Evolutionary conservation across 1,140 invertebrate species (phyloP).

Genomic region (Diachasmimorpha longicaudata): DNA sequence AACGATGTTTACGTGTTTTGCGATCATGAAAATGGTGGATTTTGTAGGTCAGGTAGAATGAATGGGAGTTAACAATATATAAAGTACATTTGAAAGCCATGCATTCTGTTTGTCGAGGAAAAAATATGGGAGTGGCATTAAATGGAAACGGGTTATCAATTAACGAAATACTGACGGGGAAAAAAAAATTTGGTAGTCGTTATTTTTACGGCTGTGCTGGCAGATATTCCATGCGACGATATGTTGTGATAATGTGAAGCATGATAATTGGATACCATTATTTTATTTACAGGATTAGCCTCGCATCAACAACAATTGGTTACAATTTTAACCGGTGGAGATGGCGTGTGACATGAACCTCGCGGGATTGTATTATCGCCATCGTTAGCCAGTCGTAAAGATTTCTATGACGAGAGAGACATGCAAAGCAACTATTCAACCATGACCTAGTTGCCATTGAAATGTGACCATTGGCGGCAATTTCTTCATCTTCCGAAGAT

Average conservation of each 20-base stretch:
- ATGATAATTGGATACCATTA: not conserved
- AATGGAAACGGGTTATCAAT: not conserved
- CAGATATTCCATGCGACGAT: not conserved
- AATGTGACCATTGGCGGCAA: not conserved
- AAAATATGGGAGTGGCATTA: not conserved
- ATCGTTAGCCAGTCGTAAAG: not conserved
- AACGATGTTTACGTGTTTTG: not conserved
- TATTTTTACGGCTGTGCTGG: not conserved
- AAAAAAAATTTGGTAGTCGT: not conserved
- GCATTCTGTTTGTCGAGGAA: not conserved
- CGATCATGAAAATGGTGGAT: not conserved
- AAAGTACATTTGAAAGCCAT: not conserved
- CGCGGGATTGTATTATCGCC: not conserved
- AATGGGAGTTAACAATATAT: not conserved
- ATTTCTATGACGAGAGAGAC: not conserved
- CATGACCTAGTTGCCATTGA: not conserved
- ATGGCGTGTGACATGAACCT: not conserved
- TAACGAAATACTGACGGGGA: not conserved
- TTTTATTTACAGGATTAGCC: not conserved
- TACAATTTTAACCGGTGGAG: not conserved
- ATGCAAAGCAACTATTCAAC: not conserved
- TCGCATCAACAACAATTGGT: not conserved
- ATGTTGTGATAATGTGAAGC: not conserved
- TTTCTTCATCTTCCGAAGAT: not conserved
- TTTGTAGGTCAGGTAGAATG: not conserved